Base-by-base conservation (phyloP, 1,140 invertebrate genomes). In the Manduca sexta region DNA sequence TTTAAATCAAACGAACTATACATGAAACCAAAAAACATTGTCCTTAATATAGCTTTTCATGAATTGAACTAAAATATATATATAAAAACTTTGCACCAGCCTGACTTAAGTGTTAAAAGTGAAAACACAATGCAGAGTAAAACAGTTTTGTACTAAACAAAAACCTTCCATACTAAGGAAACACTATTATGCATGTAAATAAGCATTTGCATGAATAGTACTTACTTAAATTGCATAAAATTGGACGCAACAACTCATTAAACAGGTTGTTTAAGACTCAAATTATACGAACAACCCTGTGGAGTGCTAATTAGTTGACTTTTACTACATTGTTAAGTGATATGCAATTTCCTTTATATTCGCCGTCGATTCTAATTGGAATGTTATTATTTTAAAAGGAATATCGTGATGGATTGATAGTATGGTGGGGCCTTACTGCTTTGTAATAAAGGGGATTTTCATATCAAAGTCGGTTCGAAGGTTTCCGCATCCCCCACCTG, bases 181-280 rank as follows among this genome's bases (percentile, higher is more conserved):
- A 45, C 38, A 13, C 4, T 34, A 34, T 45, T 45, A 45, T 33
- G 11, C 42, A 34, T 33, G 42, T 45, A 45, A 45, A 45, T 31
- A 45, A 12, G 12, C 16, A 45, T 45, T 45, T 45, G 42, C 42
- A 53, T 53, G 31, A 47, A 30, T 30, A 13, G 29, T 45, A 43
- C 52, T 49, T 49, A 37, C 13, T 49, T 45, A 49, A 49, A 49
- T 45, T 55, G 47, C 45, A 51, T 50, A 17, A 49, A 49, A 55
- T 55, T 56, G 44, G 44, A 43, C 45, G 18, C 26, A 46, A 56
- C 47, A 18, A 46, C 35, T 45, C 47, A 55, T 55, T 55, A 50
- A 51, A 47, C 44, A 39, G 34, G 42, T 55, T 55, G 52, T 55
- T 40, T 55, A 45, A 49, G 17, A 21, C 35, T 39, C 33, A 49